phyloP scores from a whole-genome alignment of 1,140 invertebrate genomes.

The Marisa cornuarietis region DNA sequence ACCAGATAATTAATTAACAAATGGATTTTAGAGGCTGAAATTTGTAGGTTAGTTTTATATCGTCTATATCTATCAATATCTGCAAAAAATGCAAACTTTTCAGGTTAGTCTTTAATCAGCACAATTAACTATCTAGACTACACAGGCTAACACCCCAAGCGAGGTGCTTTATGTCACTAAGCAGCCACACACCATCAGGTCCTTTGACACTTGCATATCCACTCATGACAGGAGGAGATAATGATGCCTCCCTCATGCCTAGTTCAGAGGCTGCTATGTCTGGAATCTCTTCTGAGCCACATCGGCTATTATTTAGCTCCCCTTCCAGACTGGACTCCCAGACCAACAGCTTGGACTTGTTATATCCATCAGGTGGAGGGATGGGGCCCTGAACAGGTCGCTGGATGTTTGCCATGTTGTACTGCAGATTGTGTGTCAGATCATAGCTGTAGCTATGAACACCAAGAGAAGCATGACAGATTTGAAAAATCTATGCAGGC shows the following conservation, averaged over 20 bases:
- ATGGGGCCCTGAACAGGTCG: conserved; percentile 12
- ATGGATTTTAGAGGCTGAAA: too few relatives aligned
- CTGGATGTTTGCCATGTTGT: conserved; percentile 75
- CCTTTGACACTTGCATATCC: background rate
- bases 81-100: too few relatives aligned
- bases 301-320: background rate
- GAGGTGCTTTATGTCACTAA: background rate
- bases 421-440: conserved; percentile 92
- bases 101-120: too few relatives aligned
- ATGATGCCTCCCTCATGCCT: background rate
- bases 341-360: conserved; percentile 20
- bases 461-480: conserved; percentile 11
- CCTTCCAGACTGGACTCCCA: conserved; percentile 14
- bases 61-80: too few relatives aligned
- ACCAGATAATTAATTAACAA: too few relatives aligned
- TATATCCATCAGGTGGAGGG: conserved; percentile 12
- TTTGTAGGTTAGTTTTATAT: too few relatives aligned
- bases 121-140: too few relatives aligned
- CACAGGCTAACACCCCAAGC: too few relatives aligned
- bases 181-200: background rate
- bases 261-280: conserved; percentile 15
- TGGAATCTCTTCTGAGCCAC: background rate
- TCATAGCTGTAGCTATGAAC: conserved; percentile 92
- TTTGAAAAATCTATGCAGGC: background rate
- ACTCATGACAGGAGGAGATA: background rate